These are phyloP conservation scores for Struthio camelus DNA, from an alignment of 2,113 vertebrate genomes.

Conservation along the genomic window DNA sequence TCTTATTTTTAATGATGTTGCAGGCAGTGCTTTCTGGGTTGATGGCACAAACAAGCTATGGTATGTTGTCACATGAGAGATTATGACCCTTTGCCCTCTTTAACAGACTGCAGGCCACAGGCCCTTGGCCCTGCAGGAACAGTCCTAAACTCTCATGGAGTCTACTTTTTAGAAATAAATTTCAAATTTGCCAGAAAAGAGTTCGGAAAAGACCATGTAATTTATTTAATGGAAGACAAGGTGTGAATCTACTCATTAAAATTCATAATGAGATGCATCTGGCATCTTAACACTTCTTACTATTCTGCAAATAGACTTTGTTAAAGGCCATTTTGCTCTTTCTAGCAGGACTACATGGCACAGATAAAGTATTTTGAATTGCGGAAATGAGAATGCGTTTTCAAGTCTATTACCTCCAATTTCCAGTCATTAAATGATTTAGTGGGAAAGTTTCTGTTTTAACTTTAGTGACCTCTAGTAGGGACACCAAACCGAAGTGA, in stretches of 20 bases:
- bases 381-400: constrained; percentile 31
- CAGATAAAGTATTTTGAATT: constrained; percentile 40
- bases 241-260: constrained; percentile 49
- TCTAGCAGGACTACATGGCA: constrained; percentile 49
- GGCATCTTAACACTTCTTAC: constrained; percentile 43
- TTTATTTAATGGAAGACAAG: constrained; percentile 47
- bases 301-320: constrained; percentile 50
- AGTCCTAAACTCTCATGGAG: not conserved
- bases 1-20: constrained; percentile 20
- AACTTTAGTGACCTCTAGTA: constrained; percentile 56
- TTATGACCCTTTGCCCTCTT: not conserved
- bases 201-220: constrained; percentile 48
- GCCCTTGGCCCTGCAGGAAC: not conserved
- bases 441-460: constrained; percentile 48
- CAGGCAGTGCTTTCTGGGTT: not conserved
- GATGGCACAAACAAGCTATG: not conserved
- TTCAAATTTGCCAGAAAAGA: not conserved
- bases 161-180: not conserved
- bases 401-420: constrained; percentile 59
- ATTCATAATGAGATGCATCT: constrained; percentile 46
- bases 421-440: constrained; percentile 66
- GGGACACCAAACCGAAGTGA: constrained; percentile 22
- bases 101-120: not conserved
- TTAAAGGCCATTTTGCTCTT: constrained; percentile 52
- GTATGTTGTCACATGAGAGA: not conserved